phyloP scores from a whole-genome alignment of 2,797 vertebrate species.

The Simalia tracyae region DNA sequence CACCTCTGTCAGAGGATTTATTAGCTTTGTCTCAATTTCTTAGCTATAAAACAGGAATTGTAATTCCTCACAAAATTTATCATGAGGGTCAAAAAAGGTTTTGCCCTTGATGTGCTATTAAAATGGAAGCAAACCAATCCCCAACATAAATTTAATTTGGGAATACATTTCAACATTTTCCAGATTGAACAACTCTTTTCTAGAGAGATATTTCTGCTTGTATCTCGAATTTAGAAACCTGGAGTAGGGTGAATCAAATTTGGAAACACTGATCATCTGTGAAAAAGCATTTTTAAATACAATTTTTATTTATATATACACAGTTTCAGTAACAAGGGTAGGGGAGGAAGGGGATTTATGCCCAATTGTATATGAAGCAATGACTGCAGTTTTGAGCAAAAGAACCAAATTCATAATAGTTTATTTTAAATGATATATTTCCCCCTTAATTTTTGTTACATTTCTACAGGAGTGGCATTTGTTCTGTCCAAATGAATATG shows the following conservation, averaged over 20 bases:
- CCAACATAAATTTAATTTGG: conserved; percentile 19
- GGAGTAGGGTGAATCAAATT: neutral
- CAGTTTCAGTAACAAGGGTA: conserved; percentile 2
- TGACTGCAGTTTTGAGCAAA: conserved; percentile 81
- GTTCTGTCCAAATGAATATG: conserved; percentile 61
- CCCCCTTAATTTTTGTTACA: conserved; percentile 9
- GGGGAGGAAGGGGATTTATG: conserved; percentile 42
- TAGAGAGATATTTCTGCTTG: rapidly evolving
- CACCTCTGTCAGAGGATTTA: neutral
- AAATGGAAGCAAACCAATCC: conserved; percentile 9
- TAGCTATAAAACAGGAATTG: neutral
- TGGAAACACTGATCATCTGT: neutral
- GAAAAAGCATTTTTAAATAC: neutral
- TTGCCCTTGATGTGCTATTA: conserved; percentile 6
- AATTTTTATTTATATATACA: conserved; percentile 41
- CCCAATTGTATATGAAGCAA: conserved; percentile 83
- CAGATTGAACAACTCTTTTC: neutral
- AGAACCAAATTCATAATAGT: conserved; percentile 78
- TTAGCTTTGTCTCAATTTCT: neutral
- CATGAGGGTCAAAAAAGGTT: neutral
- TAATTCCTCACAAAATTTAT: neutral
- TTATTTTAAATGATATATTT: conserved; percentile 72
- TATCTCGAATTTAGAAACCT: neutral
- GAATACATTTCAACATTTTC: conserved; percentile 21
- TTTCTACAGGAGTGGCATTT: conserved; percentile 59